These are phyloP conservation scores for Leucoptera coffeella DNA, from an alignment of 2,888 invertebrate species.

Conservation along the genomic window DNA sequence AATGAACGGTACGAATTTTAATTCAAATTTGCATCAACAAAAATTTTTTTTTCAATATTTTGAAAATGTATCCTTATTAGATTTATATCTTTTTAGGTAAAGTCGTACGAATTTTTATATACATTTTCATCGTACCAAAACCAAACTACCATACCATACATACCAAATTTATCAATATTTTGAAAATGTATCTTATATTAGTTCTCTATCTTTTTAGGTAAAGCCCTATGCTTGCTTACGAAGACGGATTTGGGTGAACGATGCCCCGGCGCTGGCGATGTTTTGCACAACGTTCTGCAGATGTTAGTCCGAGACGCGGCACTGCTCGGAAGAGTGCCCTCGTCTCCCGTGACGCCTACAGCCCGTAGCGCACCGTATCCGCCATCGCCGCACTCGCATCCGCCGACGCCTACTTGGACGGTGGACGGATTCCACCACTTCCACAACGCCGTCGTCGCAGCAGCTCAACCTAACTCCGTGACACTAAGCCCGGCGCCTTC, in stretches of 20 bases:
- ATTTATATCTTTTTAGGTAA: neutral
- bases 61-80: too few species aligned
- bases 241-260: conserved; percentile 86
- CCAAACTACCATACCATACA: too few species aligned
- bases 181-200: too few species aligned
- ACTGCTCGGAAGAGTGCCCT: conserved; percentile 70
- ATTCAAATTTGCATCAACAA: neutral
- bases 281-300: conserved; percentile 87
- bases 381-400: conserved; percentile 74
- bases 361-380: conserved; percentile 66
- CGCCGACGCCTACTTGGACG: conserved; percentile 74
- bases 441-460: conserved; percentile 59
- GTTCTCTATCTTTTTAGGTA: conserved; percentile 63
- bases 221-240: conserved; percentile 85
- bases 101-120: too few species aligned
- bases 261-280: conserved; percentile 89
- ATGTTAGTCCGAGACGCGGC: conserved; percentile 79
- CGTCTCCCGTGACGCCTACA: conserved; percentile 78
- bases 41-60: too few species aligned
- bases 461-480: conserved; percentile 75
- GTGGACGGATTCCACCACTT: conserved; percentile 53
- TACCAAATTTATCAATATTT: too few species aligned
- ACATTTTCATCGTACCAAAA: too few species aligned
- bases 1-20: conserved; percentile 73
- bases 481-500: conserved; percentile 88